These are phyloP conservation scores for Hanleya hanleyi DNA, from an alignment of 2,888 invertebrate species.

Conservation along the genomic window DNA sequence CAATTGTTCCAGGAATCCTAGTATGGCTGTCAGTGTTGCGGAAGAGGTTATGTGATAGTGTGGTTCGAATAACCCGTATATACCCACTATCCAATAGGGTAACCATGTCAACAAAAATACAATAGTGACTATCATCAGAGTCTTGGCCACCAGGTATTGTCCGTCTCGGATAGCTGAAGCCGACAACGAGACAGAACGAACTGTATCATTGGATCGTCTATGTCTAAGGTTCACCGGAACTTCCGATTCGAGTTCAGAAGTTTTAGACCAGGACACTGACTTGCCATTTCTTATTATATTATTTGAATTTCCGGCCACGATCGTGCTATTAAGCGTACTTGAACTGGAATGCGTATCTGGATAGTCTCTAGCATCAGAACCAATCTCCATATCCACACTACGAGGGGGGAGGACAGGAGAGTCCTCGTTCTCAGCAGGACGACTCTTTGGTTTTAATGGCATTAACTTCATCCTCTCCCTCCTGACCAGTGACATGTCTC, in stretches of 20 bases:
- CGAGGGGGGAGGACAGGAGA: no score
- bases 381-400: neutral
- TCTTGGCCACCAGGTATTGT: neutral
- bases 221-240: neutral
- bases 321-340: neutral
- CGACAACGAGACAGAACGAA: neutral
- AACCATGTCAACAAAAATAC: neutral
- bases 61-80: neutral
- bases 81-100: neutral
- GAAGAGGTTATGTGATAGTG: slow-evolving; percentile 19
- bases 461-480: neutral
- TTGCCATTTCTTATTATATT: neutral
- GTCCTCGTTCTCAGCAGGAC: neutral
- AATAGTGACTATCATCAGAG: neutral
- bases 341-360: no score
- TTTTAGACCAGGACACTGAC: neutral
- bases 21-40: slow-evolving; percentile 12
- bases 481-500: neutral
- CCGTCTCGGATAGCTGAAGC: neutral
- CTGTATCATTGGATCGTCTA: neutral
- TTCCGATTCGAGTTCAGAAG: neutral
- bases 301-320: neutral
- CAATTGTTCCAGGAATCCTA: neutral
- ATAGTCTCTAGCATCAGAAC: neutral
- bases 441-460: neutral